Conservation (phyloP, 2,797 vertebrate species). For the Sebastes nivosus region DNA sequence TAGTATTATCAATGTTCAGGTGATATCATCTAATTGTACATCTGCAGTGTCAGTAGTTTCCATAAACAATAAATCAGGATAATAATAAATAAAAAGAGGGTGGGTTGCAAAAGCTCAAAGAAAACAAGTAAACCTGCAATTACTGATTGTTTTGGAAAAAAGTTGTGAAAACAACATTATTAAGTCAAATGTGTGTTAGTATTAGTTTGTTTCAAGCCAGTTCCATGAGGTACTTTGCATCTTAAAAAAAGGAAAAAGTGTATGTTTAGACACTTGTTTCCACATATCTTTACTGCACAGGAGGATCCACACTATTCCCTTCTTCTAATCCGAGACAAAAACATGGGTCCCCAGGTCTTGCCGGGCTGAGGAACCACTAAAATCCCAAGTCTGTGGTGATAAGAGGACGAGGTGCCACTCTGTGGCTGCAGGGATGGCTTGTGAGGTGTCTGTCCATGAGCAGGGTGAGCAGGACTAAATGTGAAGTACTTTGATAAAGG, state of each 20-base stretch:
- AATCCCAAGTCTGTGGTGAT: slow-evolving; percentile 78
- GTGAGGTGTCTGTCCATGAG: slow-evolving; percentile 14
- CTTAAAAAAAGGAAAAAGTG: not conserved
- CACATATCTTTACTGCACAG: not conserved
- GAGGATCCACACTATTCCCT: slow-evolving; percentile 32
- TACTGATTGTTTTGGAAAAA: not conserved
- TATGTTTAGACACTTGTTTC: not conserved
- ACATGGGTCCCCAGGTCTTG: slow-evolving; percentile 96
- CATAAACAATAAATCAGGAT: not conserved
- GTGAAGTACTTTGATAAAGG: slow-evolving; percentile 84
- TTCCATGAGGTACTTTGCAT: not conserved
- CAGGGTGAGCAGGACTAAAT: slow-evolving; percentile 72
- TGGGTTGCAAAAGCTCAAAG: not conserved
- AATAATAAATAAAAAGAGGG: not conserved
- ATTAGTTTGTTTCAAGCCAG: not conserved
- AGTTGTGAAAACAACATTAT: not conserved
- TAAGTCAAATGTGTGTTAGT: not conserved
- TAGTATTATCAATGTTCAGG: too few relatives aligned
- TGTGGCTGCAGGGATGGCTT: slow-evolving; percentile 11
- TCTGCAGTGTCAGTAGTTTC: not conserved
- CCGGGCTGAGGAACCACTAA: slow-evolving; percentile 89
- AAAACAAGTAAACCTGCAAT: not conserved
- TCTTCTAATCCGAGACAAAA: slow-evolving; percentile 88
- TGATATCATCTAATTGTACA: not conserved
- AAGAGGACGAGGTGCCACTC: slow-evolving; percentile 8